Evolutionary conservation across 2,797 vertebrate genomes (phyloP).

Genomic region (Lepus oiostolus): DNA sequence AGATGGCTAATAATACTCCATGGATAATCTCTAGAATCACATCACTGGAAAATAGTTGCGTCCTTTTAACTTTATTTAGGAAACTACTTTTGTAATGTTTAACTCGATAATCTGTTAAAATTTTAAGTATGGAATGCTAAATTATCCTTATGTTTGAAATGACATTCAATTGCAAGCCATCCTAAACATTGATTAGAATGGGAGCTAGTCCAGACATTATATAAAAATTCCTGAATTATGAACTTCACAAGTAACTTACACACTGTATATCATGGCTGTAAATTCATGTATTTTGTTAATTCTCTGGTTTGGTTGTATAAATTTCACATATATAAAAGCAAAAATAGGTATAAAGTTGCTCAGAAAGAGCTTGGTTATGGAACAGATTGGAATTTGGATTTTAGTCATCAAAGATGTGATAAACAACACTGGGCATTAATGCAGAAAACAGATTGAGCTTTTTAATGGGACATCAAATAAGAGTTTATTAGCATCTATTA

Average conservation of each 20-base stretch:
- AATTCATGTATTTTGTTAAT: constrained; percentile 70
- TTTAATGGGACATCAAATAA: constrained; percentile 93
- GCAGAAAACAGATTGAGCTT: constrained; percentile 91
- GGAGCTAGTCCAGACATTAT: not conserved
- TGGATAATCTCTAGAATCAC: constrained; percentile 40
- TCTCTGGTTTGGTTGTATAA: constrained; percentile 54
- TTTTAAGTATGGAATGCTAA: not conserved
- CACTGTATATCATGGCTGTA: not conserved
- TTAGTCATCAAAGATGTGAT: constrained; percentile 90
- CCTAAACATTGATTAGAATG: not conserved
- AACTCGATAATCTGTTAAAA: constrained; percentile 7
- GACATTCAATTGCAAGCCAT: not conserved
- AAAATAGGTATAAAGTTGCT: constrained; percentile 81
- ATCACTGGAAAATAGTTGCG: constrained; percentile 47
- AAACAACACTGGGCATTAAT: constrained; percentile 90
- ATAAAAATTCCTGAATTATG: not conserved
- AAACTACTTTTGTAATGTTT: constrained; percentile 11
- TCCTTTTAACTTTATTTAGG: constrained; percentile 66
- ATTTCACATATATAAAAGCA: constrained; percentile 76
- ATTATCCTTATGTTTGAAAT: not conserved
- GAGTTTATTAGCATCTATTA: constrained; percentile 93
- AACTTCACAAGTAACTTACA: not conserved
- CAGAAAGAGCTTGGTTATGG: constrained; percentile 85
- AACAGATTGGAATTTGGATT: constrained; percentile 89
- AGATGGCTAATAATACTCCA: not conserved